Percentiles rank a stretch among this genome's conserved stretches.
Conservation (phyloP, 2,888 invertebrate genomes). For the Xanthorhoe designata region DNA sequence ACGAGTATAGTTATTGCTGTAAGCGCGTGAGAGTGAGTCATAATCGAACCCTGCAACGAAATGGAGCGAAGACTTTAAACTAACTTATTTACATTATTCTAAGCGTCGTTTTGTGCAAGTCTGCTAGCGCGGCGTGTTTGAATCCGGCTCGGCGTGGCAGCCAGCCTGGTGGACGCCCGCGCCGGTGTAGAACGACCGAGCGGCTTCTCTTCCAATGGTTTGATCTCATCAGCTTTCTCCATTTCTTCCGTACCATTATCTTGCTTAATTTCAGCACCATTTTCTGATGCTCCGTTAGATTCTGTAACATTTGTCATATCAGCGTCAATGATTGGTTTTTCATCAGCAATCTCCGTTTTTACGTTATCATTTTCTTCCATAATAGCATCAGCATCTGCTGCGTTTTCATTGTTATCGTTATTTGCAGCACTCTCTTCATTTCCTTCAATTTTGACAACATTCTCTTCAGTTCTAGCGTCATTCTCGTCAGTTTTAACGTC, state of each 20-base stretch:
- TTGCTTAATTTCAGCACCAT: conserved; percentile 20
- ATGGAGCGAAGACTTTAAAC: background rate
- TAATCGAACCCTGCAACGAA: too few species aligned
- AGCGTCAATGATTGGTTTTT: conserved; percentile 6
- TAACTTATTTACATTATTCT: background rate
- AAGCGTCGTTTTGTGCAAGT: conserved; percentile 51
- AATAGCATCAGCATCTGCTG: background rate
- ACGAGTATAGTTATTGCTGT: too few species aligned
- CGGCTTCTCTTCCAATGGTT: conserved; percentile 38
- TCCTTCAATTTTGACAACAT: background rate
- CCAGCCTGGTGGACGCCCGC: conserved; percentile 56
- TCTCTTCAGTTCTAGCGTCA: conserved; percentile 12
- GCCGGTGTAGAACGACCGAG: conserved; percentile 52
- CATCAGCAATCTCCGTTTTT: background rate
- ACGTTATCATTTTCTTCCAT: background rate
- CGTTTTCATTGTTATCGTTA: background rate
- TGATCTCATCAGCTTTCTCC: conserved; percentile 28
- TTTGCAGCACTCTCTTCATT: background rate
- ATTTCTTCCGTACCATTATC: conserved; percentile 13
- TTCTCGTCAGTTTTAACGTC: conserved; percentile 6
- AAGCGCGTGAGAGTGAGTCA: too few species aligned
- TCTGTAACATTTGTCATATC: background rate
- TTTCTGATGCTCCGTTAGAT: background rate
- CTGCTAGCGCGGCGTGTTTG: conserved; percentile 67
- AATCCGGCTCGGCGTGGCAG: conserved; percentile 61